These are phyloP conservation scores for Pterois miles DNA, from an alignment of 2,797 vertebrate species.

Conservation along the genomic window DNA sequence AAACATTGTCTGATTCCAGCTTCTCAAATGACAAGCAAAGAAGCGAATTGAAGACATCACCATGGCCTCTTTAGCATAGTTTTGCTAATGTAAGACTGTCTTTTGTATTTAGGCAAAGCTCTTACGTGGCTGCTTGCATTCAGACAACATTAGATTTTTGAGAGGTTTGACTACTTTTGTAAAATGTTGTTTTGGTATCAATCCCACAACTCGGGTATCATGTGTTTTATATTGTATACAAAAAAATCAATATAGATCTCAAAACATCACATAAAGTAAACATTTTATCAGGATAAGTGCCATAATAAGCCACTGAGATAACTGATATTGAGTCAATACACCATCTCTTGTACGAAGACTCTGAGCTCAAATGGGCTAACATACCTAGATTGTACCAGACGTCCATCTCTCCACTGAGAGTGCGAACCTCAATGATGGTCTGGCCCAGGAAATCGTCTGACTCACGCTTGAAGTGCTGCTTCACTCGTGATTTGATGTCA, in stretches of 20 bases:
- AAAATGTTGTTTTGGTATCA: neutral
- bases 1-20: neutral
- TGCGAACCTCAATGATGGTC: conserved; percentile 98
- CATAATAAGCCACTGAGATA: neutral
- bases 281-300: neutral
- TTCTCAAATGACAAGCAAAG: neutral
- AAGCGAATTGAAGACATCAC: neutral
- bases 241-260: neutral
- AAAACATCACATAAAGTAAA: neutral
- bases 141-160: neutral
- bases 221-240: neutral
- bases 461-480: conserved; percentile 98
- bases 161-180: neutral
- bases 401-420: conserved; percentile 97
- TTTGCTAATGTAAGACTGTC: neutral
- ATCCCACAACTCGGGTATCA: neutral
- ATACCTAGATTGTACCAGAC: conserved; percentile 98
- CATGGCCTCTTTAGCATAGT: neutral
- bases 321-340: neutral
- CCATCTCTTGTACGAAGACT: neutral
- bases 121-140: neutral
- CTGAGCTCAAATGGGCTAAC: neutral
- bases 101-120: neutral
- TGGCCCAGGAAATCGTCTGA: conserved; percentile 98
- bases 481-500: conserved; percentile 97